A percentile compares a stretch with the other conserved stretches of the same genome.
phyloP scores from a whole-genome alignment of 23 tunicate genomes.

The Clavelina lepadiformis region DNA sequence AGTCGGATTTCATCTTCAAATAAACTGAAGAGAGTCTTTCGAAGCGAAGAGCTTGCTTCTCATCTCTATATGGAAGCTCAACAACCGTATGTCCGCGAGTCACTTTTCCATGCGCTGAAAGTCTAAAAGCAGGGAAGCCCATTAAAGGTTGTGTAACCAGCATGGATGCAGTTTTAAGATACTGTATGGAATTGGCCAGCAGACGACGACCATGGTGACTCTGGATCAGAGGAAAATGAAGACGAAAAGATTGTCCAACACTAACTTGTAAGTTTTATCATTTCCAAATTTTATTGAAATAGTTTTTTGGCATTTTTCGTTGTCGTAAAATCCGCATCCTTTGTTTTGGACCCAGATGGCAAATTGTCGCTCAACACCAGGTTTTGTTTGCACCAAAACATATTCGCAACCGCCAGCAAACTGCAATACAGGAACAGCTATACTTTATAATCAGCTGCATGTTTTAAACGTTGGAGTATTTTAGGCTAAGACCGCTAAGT shows the following conservation, averaged over 20 bases:
- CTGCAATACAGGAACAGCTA: slow-evolving; percentile 14
- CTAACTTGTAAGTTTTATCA: too few relatives aligned
- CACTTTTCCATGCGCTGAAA: slow-evolving; percentile 28
- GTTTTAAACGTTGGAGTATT: not conserved
- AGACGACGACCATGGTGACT: too few relatives aligned
- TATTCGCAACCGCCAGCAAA: slow-evolving; percentile 84
- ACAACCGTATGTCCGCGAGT: slow-evolving; percentile 25
- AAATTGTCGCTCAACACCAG: slow-evolving; percentile 11
- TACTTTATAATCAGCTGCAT: not conserved
- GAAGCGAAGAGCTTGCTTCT: slow-evolving; percentile 2
- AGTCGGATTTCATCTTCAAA: slow-evolving; percentile 18
- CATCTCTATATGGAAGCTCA: slow-evolving; percentile 34
- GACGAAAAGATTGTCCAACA: too few relatives aligned
- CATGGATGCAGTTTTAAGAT: too few relatives aligned
- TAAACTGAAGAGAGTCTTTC: slow-evolving; percentile 31
- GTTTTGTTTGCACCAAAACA: slow-evolving; percentile 39
- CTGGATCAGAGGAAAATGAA: too few relatives aligned
- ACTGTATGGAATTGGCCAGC: too few relatives aligned
- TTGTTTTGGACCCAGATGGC: slow-evolving; percentile 66
- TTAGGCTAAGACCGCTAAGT: not conserved
- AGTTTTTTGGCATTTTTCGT: slow-evolving; percentile 38
- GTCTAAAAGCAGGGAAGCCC: slow-evolving; percentile 2
- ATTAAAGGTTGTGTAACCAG: too few relatives aligned
- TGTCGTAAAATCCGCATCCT: slow-evolving; percentile 65
- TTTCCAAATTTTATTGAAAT: slow-evolving; percentile 30